Percentiles rank a stretch among this genome's conserved stretches.
phyloP scores from a whole-genome alignment of 2,888 invertebrate genomes.

The Caenorhabditis becei region DNA sequence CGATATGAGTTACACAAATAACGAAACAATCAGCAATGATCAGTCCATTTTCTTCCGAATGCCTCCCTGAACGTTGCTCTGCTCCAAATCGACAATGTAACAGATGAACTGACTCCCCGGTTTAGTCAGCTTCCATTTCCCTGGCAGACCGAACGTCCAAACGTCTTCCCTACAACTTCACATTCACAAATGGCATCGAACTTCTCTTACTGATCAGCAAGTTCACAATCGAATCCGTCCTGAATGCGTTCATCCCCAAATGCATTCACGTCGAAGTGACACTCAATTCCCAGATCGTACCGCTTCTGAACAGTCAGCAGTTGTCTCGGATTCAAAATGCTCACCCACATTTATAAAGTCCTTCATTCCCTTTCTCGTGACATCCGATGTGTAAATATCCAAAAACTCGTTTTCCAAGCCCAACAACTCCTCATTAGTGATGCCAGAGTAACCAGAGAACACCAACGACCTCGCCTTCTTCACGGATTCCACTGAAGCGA shows the following conservation, averaged over 20 bases:
- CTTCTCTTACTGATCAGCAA: neutral
- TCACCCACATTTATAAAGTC: neutral
- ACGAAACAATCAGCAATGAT: no score
- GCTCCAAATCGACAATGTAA: neutral
- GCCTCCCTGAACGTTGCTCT: neutral
- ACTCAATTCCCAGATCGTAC: neutral
- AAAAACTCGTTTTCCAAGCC: neutral
- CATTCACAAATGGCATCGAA: no score
- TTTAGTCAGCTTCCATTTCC: neutral
- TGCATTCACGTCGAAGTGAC: neutral
- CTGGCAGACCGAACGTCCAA: no score
- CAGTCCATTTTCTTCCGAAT: neutral
- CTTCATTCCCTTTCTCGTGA: neutral
- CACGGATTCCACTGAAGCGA: neutral
- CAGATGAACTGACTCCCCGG: neutral
- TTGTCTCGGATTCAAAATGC: no score
- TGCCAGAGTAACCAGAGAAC: neutral
- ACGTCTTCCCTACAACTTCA: no score
- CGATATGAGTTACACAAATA: no score
- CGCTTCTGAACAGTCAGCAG: neutral
- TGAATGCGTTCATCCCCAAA: neutral
- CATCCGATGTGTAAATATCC: neutral
- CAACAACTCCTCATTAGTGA: neutral
- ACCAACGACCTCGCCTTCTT: neutral
- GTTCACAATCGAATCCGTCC: neutral